phyloP scores from a whole-genome alignment of 2,888 invertebrate genomes.

The Alsophila aescularia region DNA sequence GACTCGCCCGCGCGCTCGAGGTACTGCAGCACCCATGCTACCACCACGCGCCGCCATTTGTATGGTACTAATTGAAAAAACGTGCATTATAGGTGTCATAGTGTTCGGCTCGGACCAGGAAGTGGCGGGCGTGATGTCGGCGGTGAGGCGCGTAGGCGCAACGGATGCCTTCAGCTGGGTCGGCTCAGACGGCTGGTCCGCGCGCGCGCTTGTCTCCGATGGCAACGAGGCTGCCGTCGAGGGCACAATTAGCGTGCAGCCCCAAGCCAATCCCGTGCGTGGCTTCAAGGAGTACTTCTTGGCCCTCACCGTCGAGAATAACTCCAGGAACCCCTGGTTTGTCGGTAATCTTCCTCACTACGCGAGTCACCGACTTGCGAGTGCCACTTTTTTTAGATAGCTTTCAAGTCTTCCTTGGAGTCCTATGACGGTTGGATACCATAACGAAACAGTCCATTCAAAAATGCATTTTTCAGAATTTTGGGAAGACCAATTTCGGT shows the following conservation, averaged over 20 bases:
- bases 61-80: no score
- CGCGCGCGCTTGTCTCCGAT: constrained; percentile 92
- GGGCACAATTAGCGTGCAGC: constrained; percentile 95
- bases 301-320: constrained; percentile 92
- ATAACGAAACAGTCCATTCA: background rate
- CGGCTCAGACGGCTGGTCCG: constrained; percentile 98
- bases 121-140: constrained; percentile 97
- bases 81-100: constrained; percentile 89
- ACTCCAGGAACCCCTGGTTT: constrained; percentile 97
- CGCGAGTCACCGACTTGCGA: background rate
- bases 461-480: constrained; percentile 87
- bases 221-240: constrained; percentile 92
- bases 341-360: constrained; percentile 86
- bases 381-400: no score
- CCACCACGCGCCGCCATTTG: no score
- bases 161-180: constrained; percentile 97
- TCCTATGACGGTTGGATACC: no score
- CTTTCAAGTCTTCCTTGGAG: no score
- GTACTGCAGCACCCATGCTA: constrained; percentile 78
- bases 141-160: constrained; percentile 92
- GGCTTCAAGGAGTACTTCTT: constrained; percentile 96
- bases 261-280: constrained; percentile 93
- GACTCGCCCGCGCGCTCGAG: constrained; percentile 93
- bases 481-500: constrained; percentile 97
- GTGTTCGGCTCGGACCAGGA: constrained; percentile 98